phyloP scores from a whole-genome alignment of 2,113 vertebrate genomes.

The Barnardius zonarius region DNA sequence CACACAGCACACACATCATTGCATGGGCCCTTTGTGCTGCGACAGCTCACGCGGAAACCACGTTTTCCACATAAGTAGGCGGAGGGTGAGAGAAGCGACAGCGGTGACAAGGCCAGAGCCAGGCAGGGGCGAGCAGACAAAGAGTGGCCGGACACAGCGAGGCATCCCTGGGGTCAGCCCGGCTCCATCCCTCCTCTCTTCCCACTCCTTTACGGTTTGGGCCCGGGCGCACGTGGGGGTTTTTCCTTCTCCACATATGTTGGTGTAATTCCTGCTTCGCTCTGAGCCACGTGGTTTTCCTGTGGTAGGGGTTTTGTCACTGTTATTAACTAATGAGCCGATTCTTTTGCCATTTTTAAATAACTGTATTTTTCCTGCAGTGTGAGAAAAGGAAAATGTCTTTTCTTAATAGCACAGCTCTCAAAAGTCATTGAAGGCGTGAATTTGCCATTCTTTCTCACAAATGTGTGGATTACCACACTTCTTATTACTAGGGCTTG shows the following conservation, averaged over 20 bases:
- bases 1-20: not conserved
- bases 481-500: not conserved
- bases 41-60: not conserved
- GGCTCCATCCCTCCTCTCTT: not conserved
- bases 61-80: not conserved
- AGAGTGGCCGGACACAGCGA: not conserved
- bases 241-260: not conserved
- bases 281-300: not conserved
- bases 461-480: not conserved
- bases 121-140: not conserved
- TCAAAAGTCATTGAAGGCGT: not conserved
- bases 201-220: not conserved
- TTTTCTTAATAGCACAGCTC: not conserved
- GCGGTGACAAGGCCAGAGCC: not conserved
- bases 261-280: not conserved
- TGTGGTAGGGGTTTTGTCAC: not conserved
- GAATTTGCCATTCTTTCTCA: not conserved
- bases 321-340: not conserved
- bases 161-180: not conserved
- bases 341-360: not conserved
- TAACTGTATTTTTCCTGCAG: not conserved
- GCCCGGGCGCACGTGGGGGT: rapidly evolving
- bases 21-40: not conserved
- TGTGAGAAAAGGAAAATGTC: not conserved
- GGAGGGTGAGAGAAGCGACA: not conserved